Evolutionary conservation across 2,113 vertebrate species (phyloP).

Genomic region (Oncorhynchus nerka): DNA sequence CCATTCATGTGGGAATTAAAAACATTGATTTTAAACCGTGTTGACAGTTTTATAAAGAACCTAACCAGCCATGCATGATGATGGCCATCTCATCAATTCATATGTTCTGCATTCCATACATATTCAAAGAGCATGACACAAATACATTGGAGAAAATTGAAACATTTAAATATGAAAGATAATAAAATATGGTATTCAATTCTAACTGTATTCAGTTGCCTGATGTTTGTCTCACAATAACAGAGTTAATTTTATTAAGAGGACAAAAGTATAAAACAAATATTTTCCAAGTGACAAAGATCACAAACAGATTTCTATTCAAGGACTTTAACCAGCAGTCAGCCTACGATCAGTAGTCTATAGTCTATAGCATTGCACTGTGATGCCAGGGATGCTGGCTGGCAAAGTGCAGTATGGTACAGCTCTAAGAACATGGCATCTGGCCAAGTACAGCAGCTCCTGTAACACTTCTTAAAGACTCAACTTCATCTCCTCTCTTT

Average conservation of each 20-base stretch:
- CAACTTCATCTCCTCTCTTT: conserved; percentile 48
- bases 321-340: too few relatives aligned
- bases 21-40: conserved; percentile 8
- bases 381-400: conserved; percentile 2
- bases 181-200: background rate
- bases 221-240: background rate
- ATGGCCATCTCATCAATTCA: background rate
- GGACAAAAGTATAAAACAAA: background rate
- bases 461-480: conserved; percentile 48
- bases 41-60: conserved; percentile 19
- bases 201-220: background rate
- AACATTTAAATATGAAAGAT: background rate
- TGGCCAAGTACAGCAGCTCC: conserved; percentile 49
- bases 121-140: conserved; percentile 7
- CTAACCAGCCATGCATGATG: background rate
- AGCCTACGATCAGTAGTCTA: too few relatives aligned
- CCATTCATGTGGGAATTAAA: conserved; percentile 17
- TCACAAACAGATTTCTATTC: background rate
- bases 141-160: background rate
- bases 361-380: too few relatives aligned
- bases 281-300: background rate
- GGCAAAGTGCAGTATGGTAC: conserved; percentile 57
- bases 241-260: background rate
- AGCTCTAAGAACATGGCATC: conserved; percentile 57
- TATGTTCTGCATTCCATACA: background rate